phyloP scores from a whole-genome alignment of 2,113 vertebrate genomes.

The Pseudorectes ferrugineus region DNA sequence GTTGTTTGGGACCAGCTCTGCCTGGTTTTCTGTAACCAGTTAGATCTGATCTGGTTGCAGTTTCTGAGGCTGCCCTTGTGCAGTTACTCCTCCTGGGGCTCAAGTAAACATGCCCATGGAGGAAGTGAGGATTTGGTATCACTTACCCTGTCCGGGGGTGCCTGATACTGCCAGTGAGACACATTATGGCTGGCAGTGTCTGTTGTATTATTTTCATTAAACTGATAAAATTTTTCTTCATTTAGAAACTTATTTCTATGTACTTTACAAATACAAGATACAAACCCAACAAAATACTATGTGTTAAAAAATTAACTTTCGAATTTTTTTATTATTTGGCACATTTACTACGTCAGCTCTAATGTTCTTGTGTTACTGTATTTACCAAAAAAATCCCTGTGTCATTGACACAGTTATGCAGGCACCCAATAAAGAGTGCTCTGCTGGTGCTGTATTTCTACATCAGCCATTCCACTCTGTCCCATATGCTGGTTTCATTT shows the following conservation, averaged over 20 bases:
- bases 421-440: background rate
- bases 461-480: background rate
- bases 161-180: background rate
- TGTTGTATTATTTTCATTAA: background rate
- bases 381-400: background rate
- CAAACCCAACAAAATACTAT: rapidly evolving
- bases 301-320: background rate
- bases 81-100: background rate
- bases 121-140: background rate
- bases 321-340: background rate
- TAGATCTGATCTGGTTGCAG: background rate
- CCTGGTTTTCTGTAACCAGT: background rate
- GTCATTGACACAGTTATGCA: background rate
- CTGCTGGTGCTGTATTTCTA: background rate
- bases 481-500: background rate
- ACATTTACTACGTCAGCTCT: rapidly evolving
- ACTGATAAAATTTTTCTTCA: background rate
- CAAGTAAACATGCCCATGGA: background rate
- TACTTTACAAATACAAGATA: background rate
- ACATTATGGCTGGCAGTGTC: background rate
- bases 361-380: background rate
- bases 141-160: background rate
- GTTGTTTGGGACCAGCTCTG: background rate
- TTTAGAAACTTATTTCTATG: background rate
- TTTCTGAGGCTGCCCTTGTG: background rate